Evolutionary conservation across 2,113 vertebrate genomes (phyloP).

Genomic region (Arizona elegans): DNA sequence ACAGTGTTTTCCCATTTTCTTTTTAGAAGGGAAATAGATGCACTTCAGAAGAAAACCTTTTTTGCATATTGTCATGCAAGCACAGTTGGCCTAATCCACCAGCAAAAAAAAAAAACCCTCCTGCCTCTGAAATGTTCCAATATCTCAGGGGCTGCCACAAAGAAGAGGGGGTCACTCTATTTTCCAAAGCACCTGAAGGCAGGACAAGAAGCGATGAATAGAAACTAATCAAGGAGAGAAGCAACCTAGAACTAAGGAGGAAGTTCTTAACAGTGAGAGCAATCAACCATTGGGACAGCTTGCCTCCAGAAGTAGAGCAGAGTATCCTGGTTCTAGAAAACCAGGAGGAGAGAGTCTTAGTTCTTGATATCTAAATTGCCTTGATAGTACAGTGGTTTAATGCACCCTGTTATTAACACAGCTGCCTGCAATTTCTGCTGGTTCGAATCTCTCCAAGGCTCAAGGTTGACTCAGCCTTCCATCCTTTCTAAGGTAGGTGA

Average conservation of each 20-base stretch:
- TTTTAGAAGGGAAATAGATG: not conserved
- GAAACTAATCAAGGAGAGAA: not conserved
- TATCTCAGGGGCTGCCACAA: not conserved
- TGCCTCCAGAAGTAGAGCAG: not conserved
- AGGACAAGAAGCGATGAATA: not conserved
- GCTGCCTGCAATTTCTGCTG: no score
- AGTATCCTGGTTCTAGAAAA: no score
- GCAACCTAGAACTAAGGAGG: not conserved
- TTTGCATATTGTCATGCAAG: not conserved
- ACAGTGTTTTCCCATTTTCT: not conserved
- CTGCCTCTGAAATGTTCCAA: not conserved
- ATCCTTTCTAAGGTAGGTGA: no score
- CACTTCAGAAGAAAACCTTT: not conserved
- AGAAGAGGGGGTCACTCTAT: not conserved
- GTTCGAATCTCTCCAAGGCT: no score
- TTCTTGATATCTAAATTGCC: not conserved
- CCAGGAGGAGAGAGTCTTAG: no score
- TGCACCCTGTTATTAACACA: no score
- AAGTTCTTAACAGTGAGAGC: not conserved
- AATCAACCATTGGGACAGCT: not conserved
- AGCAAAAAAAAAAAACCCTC: not conserved
- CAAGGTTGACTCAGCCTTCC: no score
- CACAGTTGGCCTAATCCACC: not conserved
- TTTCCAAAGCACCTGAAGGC: not conserved
- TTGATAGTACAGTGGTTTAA: no score